Evolutionary conservation across 1,140 invertebrate genomes (phyloP), one percentile per base, ranked within the genome.

Genomic region (Brachionus rubens): DNA sequence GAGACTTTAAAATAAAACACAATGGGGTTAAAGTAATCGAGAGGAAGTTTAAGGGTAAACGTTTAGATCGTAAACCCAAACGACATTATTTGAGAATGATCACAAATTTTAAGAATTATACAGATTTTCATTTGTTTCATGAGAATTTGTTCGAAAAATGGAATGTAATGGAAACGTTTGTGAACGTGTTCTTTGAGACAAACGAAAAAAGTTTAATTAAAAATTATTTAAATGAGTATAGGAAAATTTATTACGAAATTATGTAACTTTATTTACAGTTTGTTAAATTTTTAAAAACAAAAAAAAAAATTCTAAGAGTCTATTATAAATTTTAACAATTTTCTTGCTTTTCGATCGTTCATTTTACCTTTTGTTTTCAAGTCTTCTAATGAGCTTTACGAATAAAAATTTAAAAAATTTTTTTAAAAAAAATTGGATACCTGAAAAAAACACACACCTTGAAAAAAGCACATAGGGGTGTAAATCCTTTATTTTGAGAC

Each of bases 281-380:
- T 41, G 40, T 6, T 36, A 40, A 62, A 40, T 40, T 1, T 36
- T 62, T 62, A 40, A 26, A n/a, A 7, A 14, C 7, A 10, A 7
- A 19, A 40, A 62, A 16, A 19, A 7, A 14, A 40, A n/a, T 62
- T 72, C 30, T 50, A 72, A 54, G 68, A 33, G 14, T 24, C 68
- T 12, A 54, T 72, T 16, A 72, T 26, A 54, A 72, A 72, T 36
- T 26, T 72, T 7, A 72, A n/a, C n/a, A 72, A 46, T 54, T 54
- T 48, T 54, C 68, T 30, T 14, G 68, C 68, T 41, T 72, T 72
- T 1, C 68, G 68, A 72, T 72, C 68, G 16, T 72, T 72, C 68
- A 72, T 48, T 52, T 54, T 72, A 36, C 43, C 68, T 50, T 72
- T 72, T 28, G 46, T 19, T 54, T 72, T 72, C 14, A 72, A 40